Conservation (phyloP, 2,797 vertebrate genomes). For the Gymnodraco acuticeps region DNA sequence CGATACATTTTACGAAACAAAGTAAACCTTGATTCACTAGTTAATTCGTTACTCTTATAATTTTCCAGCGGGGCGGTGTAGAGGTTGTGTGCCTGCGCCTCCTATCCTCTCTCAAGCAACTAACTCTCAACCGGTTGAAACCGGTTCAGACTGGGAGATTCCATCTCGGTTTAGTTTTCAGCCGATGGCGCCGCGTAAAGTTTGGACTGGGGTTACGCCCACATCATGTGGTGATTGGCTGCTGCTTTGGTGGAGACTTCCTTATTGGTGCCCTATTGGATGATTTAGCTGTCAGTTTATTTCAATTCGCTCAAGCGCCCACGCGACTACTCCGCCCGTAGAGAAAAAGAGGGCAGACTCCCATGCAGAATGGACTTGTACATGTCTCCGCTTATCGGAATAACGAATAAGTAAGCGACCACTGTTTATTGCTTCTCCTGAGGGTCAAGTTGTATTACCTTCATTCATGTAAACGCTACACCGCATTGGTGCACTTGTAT, state of each 20-base stretch:
- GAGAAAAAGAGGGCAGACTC: constrained; percentile 87
- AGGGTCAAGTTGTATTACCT: constrained; percentile 7
- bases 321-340: constrained; percentile 84
- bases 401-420: constrained; percentile 36
- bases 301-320: constrained; percentile 84
- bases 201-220: constrained; percentile 94
- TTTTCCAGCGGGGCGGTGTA: constrained; percentile 81
- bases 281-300: constrained; percentile 63
- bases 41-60: constrained; percentile 78
- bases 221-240: constrained; percentile 81
- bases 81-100: constrained; percentile 86
- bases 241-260: constrained; percentile 24
- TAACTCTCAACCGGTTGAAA: constrained; percentile 99
- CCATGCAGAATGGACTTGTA: constrained; percentile 78
- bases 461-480: not conserved
- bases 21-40: constrained; percentile 79
- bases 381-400: constrained; percentile 47
- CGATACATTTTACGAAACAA: constrained; percentile 84
- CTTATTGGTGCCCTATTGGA: constrained; percentile 56
- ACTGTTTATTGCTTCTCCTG: not conserved
- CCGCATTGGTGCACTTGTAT: not conserved
- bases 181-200: constrained; percentile 99
- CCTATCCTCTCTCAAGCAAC: constrained; percentile 95
- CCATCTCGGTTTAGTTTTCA: constrained; percentile 99
- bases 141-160: constrained; percentile 99